Evolutionary conservation across 2,888 invertebrate genomes (phyloP).

Genomic region (Archips crataeganus): DNA sequence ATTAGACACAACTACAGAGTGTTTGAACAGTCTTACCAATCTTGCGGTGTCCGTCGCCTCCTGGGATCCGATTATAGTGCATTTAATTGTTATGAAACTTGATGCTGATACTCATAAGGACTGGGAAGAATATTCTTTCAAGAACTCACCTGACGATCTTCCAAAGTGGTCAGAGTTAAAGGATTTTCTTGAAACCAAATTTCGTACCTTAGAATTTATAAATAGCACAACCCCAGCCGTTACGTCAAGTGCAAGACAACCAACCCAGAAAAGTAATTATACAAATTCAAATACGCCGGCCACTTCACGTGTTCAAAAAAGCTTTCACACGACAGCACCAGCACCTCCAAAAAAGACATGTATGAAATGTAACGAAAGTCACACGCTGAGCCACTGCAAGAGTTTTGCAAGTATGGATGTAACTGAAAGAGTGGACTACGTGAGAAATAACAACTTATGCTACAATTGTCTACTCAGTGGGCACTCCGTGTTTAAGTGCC

Average conservation of each 20-base stretch:
- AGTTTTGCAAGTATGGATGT: constrained; percentile 13
- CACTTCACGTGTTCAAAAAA: constrained; percentile 26
- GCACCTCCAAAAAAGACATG: constrained; percentile 13
- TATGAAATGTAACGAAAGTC: constrained; percentile 19
- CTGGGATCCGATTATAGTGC: constrained; percentile 5
- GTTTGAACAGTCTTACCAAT: constrained; percentile 45
- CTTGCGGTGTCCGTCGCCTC: background rate
- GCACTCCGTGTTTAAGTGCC: constrained; percentile 17
- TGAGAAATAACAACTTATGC: constrained; percentile 18
- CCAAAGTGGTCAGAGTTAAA: background rate
- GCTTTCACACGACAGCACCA: constrained; percentile 31
- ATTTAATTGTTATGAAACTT: background rate
- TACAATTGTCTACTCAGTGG: constrained; percentile 27
- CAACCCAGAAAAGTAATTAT: background rate
- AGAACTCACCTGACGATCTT: background rate
- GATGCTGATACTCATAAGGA: background rate
- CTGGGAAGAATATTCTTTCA: background rate
- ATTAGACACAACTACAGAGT: constrained; percentile 49
- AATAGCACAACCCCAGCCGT: background rate
- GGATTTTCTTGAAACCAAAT: background rate
- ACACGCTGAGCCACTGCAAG: constrained; percentile 30
- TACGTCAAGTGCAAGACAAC: background rate
- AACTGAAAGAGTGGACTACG: constrained; percentile 17
- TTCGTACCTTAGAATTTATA: background rate
- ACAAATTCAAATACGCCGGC: background rate